These are phyloP conservation scores for Aphodius sticticus DNA, from an alignment of 2,888 invertebrate genomes.

Conservation along the genomic window DNA sequence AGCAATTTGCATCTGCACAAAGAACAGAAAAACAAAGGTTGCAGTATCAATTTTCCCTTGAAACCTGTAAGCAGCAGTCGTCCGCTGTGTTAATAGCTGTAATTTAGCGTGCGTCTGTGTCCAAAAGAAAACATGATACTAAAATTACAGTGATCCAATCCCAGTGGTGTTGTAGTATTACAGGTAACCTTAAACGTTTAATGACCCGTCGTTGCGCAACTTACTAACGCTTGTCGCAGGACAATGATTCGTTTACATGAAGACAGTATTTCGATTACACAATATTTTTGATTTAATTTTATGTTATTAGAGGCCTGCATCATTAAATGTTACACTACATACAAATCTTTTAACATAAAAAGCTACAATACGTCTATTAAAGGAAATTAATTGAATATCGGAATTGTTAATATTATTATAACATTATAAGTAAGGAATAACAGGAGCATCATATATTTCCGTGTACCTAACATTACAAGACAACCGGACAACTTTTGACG, in stretches of 20 bases:
- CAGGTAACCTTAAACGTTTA: neutral
- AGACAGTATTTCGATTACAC: too few relatives aligned
- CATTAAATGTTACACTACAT: too few relatives aligned
- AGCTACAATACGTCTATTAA: too few relatives aligned
- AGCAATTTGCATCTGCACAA: neutral
- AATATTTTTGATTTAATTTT: too few relatives aligned
- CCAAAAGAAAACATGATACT: neutral
- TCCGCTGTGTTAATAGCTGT: neutral
- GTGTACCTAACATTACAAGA: too few relatives aligned
- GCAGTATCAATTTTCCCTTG: conserved; percentile 4
- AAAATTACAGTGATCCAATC: neutral
- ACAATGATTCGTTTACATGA: neutral
- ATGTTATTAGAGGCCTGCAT: too few relatives aligned
- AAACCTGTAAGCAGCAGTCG: neutral
- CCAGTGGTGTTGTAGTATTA: neutral
- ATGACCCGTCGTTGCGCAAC: neutral
- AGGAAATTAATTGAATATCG: too few relatives aligned
- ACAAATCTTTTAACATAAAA: too few relatives aligned
- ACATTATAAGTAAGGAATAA: too few relatives aligned
- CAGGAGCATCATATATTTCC: too few relatives aligned
- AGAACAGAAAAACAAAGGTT: neutral
- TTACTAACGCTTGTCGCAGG: neutral
- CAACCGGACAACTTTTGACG: too few relatives aligned
- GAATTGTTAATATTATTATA: too few relatives aligned
- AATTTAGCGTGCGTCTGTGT: neutral